phyloP scores from a whole-genome alignment of 2,113 vertebrate species.

The Chinchilla lanigera region DNA sequence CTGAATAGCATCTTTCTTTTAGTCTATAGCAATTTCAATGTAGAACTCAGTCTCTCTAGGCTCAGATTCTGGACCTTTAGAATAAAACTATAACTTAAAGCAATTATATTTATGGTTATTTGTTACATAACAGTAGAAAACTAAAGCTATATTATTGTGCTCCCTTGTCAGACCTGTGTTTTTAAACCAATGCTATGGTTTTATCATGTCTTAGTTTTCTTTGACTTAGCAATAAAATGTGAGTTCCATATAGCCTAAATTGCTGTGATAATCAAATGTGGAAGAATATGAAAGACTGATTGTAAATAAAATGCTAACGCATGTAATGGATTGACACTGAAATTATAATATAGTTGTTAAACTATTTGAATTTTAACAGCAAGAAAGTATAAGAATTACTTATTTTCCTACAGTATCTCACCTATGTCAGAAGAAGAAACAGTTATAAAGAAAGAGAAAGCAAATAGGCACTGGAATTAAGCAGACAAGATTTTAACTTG shows the following conservation, averaged over 20 bases:
- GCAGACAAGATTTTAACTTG: not conserved
- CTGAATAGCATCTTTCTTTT: not conserved
- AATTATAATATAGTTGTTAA: not conserved
- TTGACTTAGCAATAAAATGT: constrained; percentile 19
- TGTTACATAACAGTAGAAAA: not conserved
- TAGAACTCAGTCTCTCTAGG: not conserved
- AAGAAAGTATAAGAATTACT: not conserved
- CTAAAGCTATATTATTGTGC: not conserved
- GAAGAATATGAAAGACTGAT: not conserved
- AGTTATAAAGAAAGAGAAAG: not conserved
- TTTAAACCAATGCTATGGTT: not conserved
- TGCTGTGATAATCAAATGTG: not conserved
- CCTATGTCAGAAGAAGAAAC: not conserved
- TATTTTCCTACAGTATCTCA: not conserved
- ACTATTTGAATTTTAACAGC: not conserved
- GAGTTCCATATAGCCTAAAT: not conserved
- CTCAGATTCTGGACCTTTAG: not conserved
- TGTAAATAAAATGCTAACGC: not conserved
- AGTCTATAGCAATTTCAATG: not conserved
- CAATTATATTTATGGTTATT: not conserved
- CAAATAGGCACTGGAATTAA: not conserved
- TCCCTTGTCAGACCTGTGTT: not conserved
- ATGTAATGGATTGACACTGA: not conserved
- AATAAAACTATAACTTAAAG: not conserved
- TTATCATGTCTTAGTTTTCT: not conserved